These are phyloP conservation scores for Manis pentadactyla DNA, from an alignment of 2,797 vertebrate species.

Conservation along the genomic window DNA sequence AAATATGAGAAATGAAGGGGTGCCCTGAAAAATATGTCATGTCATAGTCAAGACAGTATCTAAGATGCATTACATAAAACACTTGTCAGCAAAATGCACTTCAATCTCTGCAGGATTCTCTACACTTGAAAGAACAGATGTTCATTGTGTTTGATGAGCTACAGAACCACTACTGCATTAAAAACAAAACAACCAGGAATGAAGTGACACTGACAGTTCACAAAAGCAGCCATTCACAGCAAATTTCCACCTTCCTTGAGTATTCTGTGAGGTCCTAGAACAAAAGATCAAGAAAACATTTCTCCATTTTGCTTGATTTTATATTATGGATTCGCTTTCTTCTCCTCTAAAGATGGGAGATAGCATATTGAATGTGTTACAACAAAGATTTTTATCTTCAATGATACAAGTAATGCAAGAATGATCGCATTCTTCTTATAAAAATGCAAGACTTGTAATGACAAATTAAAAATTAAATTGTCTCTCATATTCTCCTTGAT, in stretches of 20 bases:
- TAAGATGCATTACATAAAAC: constrained; percentile 55
- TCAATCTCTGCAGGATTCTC: constrained; percentile 67
- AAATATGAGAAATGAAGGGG: neutral
- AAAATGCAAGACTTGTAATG: neutral
- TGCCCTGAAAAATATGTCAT: neutral
- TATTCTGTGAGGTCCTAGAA: constrained; percentile 49
- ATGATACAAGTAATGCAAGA: neutral
- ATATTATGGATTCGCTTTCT: constrained; percentile 47
- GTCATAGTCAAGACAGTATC: constrained; percentile 62
- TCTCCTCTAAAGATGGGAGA: neutral
- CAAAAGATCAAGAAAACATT: constrained; percentile 29
- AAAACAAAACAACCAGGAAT: constrained; percentile 64
- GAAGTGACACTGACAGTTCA: neutral
- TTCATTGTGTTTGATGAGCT: constrained; percentile 77
- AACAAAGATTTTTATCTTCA: neutral
- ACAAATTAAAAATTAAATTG: neutral
- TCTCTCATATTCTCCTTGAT: neutral
- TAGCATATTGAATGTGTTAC: neutral
- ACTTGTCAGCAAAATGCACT: constrained; percentile 75
- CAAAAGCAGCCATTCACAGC: neutral
- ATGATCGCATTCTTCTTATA: neutral
- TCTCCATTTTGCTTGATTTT: constrained; percentile 38
- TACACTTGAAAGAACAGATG: constrained; percentile 80
- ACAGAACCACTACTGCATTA: constrained; percentile 52
- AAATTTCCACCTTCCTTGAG: constrained; percentile 52